Conservation (phyloP, 2,113 vertebrate species). For the Zosterops hypoxanthus region DNA sequence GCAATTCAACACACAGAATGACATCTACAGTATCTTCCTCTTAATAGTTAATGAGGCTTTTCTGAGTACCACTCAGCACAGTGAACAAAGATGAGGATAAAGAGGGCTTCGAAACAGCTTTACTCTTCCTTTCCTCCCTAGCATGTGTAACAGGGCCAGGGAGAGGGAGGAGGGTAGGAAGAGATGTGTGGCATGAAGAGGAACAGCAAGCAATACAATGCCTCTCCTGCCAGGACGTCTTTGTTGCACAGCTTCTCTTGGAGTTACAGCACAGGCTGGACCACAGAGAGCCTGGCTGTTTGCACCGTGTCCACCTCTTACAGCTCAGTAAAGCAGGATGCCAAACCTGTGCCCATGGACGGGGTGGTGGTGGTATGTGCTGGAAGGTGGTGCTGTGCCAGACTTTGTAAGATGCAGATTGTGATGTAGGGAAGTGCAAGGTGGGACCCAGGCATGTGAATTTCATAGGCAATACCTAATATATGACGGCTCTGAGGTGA, state of each 20-base stretch:
- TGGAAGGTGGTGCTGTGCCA: background rate
- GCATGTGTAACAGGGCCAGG: background rate
- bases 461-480: fast-evolving
- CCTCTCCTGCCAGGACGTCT: background rate
- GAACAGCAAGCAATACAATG: background rate
- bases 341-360: background rate
- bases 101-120: background rate
- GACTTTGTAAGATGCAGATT: background rate
- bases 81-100: background rate
- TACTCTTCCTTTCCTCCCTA: background rate
- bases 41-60: constrained; percentile 32
- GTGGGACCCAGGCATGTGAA: background rate
- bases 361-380: fast-evolving
- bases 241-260: background rate
- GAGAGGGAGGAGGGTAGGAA: background rate
- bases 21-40: background rate
- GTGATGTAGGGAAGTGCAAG: fast-evolving
- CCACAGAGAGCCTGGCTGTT: fast-evolving
- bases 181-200: background rate
- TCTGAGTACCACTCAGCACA: background rate
- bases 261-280: background rate
- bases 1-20: background rate
- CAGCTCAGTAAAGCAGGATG: fast-evolving
- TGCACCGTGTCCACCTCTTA: background rate
- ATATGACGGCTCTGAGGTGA: background rate